phyloP scores from a whole-genome alignment of 1,140 invertebrate genomes.

The Cyphomyrmex costatus region DNA sequence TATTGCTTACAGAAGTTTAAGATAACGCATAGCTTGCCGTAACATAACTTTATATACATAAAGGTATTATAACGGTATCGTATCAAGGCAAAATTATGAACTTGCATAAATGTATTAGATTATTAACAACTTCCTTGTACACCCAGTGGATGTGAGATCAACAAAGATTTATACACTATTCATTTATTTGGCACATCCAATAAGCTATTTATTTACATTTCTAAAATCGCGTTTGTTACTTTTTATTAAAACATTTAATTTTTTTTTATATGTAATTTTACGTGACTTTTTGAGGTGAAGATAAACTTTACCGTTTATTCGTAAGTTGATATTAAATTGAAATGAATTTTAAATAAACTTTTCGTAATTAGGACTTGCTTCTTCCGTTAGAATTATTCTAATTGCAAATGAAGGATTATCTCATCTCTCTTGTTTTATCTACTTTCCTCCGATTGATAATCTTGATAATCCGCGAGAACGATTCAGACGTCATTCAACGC shows the following conservation, averaged over 20 bases:
- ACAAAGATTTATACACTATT: slow-evolving; percentile 23
- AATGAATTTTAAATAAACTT: slow-evolving; percentile 1
- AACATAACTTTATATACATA: slow-evolving; percentile 45
- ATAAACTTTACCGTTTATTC: not conserved
- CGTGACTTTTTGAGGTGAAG: not conserved
- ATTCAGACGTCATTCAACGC: not conserved
- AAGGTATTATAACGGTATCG: not conserved
- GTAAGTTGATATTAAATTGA: not conserved
- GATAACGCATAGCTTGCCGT: slow-evolving; percentile 20
- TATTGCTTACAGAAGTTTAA: slow-evolving; percentile 26
- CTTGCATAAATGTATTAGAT: slow-evolving; percentile 47
- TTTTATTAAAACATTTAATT: not conserved
- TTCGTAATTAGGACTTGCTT: not conserved
- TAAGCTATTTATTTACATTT: too few species aligned
- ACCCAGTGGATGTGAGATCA: not conserved
- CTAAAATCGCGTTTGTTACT: not conserved
- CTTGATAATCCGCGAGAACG: not conserved
- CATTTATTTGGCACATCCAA: not conserved
- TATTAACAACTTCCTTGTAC: slow-evolving; percentile 30
- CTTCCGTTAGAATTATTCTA: not conserved
- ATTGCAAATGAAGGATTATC: not conserved
- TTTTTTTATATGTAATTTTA: not conserved
- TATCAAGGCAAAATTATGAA: not conserved
- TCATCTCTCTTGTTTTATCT: not conserved
- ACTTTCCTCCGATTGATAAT: not conserved